phyloP scores from a whole-genome alignment of 2,888 invertebrate genomes.

The Nowickia ferox region DNA sequence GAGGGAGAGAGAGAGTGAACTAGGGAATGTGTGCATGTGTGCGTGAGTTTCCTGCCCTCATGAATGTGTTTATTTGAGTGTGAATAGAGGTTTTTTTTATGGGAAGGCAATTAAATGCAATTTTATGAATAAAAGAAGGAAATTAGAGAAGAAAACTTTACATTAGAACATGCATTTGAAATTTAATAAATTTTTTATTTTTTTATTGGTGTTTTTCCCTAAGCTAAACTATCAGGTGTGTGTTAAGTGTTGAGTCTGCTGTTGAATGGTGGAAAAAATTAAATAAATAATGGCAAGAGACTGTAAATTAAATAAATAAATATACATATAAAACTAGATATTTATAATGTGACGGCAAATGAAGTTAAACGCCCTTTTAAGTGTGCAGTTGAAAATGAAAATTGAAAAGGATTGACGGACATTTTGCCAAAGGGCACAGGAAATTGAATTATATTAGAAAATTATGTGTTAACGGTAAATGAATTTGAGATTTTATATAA shows the following conservation, averaged over 20 bases:
- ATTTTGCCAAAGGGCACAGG: not conserved
- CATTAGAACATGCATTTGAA: conserved; percentile 6
- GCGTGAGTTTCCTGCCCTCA: not conserved
- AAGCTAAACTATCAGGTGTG: conserved; percentile 6
- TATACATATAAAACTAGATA: conserved; percentile 21
- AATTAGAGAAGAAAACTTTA: conserved; percentile 24
- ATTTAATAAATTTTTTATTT: conserved; percentile 9
- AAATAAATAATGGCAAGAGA: not conserved
- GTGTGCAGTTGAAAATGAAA: not conserved
- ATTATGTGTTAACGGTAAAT: not conserved
- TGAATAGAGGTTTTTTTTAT: conserved; percentile 14
- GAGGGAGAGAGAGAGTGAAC: not conserved
- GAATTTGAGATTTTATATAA: not conserved
- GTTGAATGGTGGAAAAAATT: not conserved
- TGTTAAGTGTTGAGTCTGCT: not conserved
- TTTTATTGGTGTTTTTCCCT: not conserved
- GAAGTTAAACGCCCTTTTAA: conserved; percentile 9
- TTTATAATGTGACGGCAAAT: not conserved
- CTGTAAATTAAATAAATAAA: not conserved
- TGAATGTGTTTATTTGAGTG: conserved; percentile 13
- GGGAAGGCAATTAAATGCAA: conserved; percentile 58
- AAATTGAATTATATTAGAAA: conserved; percentile 28
- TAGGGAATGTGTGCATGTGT: not conserved
- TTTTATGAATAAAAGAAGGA: conserved; percentile 25
- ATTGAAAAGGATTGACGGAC: conserved; percentile 7